Evolutionary conservation across 2,113 vertebrate species (phyloP).

Genomic region (Bostrychus sinensis): DNA sequence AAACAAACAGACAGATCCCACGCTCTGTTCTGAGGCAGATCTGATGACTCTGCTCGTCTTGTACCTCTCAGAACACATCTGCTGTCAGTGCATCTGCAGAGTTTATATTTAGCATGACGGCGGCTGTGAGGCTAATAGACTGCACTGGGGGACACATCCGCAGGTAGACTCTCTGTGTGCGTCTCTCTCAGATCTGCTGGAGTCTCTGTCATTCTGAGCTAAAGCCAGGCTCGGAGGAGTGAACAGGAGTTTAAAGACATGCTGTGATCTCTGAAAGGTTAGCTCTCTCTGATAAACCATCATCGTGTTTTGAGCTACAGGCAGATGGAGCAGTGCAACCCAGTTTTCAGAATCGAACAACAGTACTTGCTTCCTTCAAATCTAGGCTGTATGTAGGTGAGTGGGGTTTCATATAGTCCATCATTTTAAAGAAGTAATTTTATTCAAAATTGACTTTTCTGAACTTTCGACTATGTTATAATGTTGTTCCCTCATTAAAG

Average conservation of each 20-base stretch:
- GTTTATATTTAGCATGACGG: conserved; percentile 33
- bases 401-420: too few relatives aligned
- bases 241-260: background rate
- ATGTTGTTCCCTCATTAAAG: too few relatives aligned
- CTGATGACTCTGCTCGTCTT: background rate
- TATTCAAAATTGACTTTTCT: too few relatives aligned
- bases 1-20: too few relatives aligned
- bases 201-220: conserved; percentile 5
- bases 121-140: conserved; percentile 24
- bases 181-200: background rate
- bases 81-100: conserved; percentile 7
- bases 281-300: background rate
- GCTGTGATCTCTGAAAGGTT: background rate
- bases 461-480: too few relatives aligned
- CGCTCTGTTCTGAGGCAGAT: background rate
- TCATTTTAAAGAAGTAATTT: too few relatives aligned
- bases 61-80: background rate
- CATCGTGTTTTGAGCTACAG: background rate
- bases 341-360: conserved; percentile 3
- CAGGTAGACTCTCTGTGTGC: background rate
- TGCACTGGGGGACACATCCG: background rate
- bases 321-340: conserved; percentile 1
- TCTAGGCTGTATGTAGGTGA: too few relatives aligned
- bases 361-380: too few relatives aligned
- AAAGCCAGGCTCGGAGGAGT: conserved; percentile 29